These are phyloP conservation scores for Anableps anableps DNA, from an alignment of 2,797 vertebrate species.

Conservation along the genomic window DNA sequence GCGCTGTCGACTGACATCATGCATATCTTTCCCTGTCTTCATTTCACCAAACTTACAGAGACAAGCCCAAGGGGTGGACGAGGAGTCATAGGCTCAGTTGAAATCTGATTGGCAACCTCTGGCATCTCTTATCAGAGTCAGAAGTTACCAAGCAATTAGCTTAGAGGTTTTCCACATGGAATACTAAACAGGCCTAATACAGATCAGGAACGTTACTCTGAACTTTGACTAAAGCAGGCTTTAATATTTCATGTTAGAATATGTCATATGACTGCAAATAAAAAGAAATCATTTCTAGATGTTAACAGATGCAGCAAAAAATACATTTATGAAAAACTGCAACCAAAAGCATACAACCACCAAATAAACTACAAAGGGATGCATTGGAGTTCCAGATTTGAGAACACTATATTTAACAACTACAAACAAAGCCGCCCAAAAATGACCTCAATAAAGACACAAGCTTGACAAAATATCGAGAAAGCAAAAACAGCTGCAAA, in stretches of 20 bases:
- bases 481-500: not conserved
- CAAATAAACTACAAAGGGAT: not conserved
- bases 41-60: constrained; percentile 11
- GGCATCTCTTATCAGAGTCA: constrained; percentile 2
- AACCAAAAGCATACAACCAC: not conserved
- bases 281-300: not conserved
- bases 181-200: not conserved
- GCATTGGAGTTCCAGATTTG: not conserved
- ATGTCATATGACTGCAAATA: not conserved
- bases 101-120: constrained; percentile 16
- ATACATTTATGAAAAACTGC: not conserved
- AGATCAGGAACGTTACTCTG: not conserved
- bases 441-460: not conserved
- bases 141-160: not conserved
- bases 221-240: not conserved
- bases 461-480: not conserved
- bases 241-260: not conserved
- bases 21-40: constrained; percentile 16
- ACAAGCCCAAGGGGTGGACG: constrained; percentile 1
- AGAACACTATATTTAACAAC: not conserved
- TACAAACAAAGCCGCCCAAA: not conserved
- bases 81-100: not conserved
- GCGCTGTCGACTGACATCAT: constrained; percentile 38
- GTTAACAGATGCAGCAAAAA: not conserved
- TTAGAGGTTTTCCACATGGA: not conserved